These are phyloP conservation scores for Anastrepha ludens DNA, from an alignment of 1,140 invertebrate genomes.

Conservation along the genomic window DNA sequence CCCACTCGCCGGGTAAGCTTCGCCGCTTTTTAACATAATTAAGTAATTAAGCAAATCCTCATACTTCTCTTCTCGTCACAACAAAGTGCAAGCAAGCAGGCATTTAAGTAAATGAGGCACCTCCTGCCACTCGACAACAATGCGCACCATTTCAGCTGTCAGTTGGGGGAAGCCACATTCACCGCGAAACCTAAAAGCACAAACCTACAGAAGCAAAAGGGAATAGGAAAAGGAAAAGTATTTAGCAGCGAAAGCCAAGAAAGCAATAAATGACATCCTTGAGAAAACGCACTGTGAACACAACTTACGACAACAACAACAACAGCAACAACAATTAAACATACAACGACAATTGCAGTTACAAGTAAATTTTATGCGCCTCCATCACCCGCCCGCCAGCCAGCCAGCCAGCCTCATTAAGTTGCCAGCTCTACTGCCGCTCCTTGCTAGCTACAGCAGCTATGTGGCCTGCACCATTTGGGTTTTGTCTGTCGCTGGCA, in stretches of 20 bases:
- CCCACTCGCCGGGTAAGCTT: neutral
- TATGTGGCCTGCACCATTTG: neutral
- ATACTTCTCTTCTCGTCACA: neutral
- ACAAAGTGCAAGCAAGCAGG: neutral
- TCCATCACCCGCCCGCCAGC: neutral
- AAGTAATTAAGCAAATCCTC: slow-evolving; percentile 57
- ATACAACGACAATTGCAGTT: slow-evolving; percentile 28
- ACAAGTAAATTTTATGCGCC: slow-evolving; percentile 26
- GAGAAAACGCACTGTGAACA: neutral
- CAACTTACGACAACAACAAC: neutral
- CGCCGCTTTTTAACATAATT: slow-evolving; percentile 57
- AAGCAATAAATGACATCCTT: slow-evolving; percentile 46
- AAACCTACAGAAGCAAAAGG: slow-evolving; percentile 14
- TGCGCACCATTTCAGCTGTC: slow-evolving; percentile 24
- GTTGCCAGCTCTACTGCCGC: neutral
- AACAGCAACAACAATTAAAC: neutral
- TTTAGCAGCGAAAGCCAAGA: slow-evolving; percentile 24
- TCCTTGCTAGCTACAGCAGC: no score
- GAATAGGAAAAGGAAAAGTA: neutral
- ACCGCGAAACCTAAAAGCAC: slow-evolving; percentile 56
- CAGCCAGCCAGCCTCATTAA: slow-evolving; percentile 14
- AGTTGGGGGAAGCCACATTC: slow-evolving; percentile 56
- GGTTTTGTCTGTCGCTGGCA: neutral
- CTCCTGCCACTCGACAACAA: neutral
- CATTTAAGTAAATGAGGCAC: neutral